These are phyloP conservation scores for Cheilinus undulatus DNA, from an alignment of 2,113 vertebrate genomes.

Conservation along the genomic window DNA sequence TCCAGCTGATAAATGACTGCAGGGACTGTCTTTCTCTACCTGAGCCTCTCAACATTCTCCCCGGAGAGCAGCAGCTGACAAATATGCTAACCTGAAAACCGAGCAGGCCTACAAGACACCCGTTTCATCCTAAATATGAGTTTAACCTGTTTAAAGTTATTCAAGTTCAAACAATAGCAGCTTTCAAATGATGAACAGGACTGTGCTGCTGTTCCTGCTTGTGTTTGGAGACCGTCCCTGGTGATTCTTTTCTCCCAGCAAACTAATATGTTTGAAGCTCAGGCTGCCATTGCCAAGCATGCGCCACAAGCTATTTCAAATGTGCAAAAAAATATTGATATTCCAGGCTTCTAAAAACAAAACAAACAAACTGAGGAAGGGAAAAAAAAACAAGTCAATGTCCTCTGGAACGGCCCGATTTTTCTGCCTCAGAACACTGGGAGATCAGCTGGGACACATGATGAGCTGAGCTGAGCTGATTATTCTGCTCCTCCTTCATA, in stretches of 20 bases:
- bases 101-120: conserved; percentile 51
- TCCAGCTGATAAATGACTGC: conserved; percentile 71
- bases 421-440: conserved; percentile 57
- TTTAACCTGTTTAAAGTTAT: conserved; percentile 79
- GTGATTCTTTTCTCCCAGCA: conserved; percentile 71
- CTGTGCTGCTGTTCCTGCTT: conserved; percentile 62
- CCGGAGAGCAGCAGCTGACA: conserved; percentile 64
- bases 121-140: conserved; percentile 74
- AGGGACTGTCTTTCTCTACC: conserved; percentile 58
- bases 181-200: conserved; percentile 76
- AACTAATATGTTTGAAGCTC: conserved; percentile 85
- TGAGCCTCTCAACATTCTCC: conserved; percentile 45
- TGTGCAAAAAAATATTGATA: conserved; percentile 80
- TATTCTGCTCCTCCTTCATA: conserved; percentile 42
- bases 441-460: conserved; percentile 68
- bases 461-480: conserved; percentile 60
- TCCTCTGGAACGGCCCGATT: conserved; percentile 72
- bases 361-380: conserved; percentile 59
- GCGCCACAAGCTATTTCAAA: conserved; percentile 82
- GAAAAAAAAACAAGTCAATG: conserved; percentile 49
- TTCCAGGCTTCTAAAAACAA: conserved; percentile 81
- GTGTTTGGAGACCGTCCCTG: conserved; percentile 76
- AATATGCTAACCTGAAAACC: conserved; percentile 63
- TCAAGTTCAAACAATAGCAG: conserved; percentile 73
- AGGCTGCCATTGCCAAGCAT: conserved; percentile 76